Evolutionary conservation across 2,888 invertebrate genomes (phyloP).

Genomic region (Melipona bicolor): DNA sequence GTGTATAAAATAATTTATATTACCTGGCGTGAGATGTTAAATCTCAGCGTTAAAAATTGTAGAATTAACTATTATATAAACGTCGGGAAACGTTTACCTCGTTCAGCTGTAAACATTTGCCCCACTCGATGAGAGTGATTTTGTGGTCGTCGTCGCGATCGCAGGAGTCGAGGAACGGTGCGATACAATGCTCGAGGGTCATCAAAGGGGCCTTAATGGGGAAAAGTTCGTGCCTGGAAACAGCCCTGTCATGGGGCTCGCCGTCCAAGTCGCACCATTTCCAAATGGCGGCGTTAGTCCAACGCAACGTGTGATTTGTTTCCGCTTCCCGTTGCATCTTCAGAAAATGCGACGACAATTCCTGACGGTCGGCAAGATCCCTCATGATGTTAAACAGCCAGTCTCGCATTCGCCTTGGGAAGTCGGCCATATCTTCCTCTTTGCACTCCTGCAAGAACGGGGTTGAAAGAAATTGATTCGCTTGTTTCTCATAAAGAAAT

Average conservation of each 20-base stretch:
- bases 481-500: too few species aligned
- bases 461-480: background rate
- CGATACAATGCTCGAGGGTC: constrained; percentile 98
- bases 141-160: constrained; percentile 95
- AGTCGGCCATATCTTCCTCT: constrained; percentile 95
- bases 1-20: background rate
- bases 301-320: constrained; percentile 92
- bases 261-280: constrained; percentile 99
- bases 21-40: too few species aligned
- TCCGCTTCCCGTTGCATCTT: constrained; percentile 96
- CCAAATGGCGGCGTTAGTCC: constrained; percentile 98
- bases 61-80: too few species aligned
- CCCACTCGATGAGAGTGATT: constrained; percentile 97
- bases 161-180: constrained; percentile 96
- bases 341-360: constrained; percentile 92
- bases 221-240: constrained; percentile 97
- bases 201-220: constrained; percentile 97
- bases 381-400: constrained; percentile 99
- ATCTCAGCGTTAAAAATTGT: too few species aligned
- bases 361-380: constrained; percentile 95
- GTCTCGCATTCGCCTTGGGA: constrained; percentile 98
- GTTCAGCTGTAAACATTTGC: constrained; percentile 92
- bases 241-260: constrained; percentile 93
- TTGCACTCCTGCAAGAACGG: constrained; percentile 88
- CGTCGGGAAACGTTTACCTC: constrained; percentile 86